Evolutionary conservation across 2,113 vertebrate species (phyloP).

Genomic region (Ardeotis arabs): DNA sequence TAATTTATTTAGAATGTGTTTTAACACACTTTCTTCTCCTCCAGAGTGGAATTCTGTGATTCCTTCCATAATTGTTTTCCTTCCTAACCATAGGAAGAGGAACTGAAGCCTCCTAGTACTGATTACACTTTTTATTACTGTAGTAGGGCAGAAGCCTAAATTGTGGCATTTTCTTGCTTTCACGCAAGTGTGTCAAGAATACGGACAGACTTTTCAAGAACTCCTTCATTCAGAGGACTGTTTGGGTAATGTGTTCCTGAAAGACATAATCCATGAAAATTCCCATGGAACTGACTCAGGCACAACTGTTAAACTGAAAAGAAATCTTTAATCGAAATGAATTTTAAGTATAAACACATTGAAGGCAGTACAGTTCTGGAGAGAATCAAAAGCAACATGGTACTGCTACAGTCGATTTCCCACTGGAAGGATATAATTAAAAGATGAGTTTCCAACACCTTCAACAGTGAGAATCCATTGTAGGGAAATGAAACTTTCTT

Average conservation of each 20-base stretch:
- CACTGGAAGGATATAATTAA: neutral
- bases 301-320: neutral
- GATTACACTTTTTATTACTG: neutral
- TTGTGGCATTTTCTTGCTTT: neutral
- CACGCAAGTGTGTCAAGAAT: neutral
- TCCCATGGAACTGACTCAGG: neutral
- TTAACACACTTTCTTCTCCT: neutral
- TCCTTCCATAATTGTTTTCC: neutral
- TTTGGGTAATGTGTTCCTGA: neutral
- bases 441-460: neutral
- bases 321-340: neutral
- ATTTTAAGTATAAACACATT: neutral
- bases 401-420: neutral
- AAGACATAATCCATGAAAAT: neutral
- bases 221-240: neutral
- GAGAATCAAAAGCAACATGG: neutral
- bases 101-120: neutral
- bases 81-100: neutral
- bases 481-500: neutral
- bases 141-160: neutral
- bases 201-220: neutral
- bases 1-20: neutral
- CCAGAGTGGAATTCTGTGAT: neutral
- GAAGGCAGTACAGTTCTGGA: neutral
- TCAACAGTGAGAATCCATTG: neutral